Conservation (phyloP, 1,140 invertebrate species). For the Lordiphosa collinella region DNA sequence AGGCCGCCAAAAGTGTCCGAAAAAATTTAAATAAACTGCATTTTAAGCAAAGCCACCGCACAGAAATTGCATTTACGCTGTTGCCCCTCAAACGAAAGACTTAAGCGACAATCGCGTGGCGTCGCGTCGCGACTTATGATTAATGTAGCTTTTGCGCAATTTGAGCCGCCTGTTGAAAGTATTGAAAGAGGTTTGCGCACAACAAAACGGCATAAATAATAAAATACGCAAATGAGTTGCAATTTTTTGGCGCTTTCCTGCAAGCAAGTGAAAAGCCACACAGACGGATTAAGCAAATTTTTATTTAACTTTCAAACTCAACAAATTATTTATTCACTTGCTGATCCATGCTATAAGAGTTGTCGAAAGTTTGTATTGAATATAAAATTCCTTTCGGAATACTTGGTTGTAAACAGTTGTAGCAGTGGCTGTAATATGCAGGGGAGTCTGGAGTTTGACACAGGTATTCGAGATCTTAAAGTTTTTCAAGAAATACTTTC, state of each 20-base stretch:
- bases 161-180: constrained; percentile 47
- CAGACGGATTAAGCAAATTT: no score
- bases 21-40: constrained; percentile 62
- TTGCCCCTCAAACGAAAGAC: constrained; percentile 53
- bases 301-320: no score
- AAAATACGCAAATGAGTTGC: constrained; percentile 66
- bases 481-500: no score
- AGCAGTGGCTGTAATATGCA: no score
- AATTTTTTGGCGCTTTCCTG: constrained; percentile 33
- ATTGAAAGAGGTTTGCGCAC: constrained; percentile 28
- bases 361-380: no score
- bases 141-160: constrained; percentile 67
- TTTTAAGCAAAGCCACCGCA: constrained; percentile 40
- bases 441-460: no score
- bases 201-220: constrained; percentile 16
- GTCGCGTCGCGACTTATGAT: constrained; percentile 30
- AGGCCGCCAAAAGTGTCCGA: constrained; percentile 29
- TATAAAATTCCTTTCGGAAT: no score
- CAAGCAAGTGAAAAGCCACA: constrained; percentile 36
- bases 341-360: no score
- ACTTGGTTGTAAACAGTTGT: no score
- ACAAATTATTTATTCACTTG: no score
- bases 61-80: constrained; percentile 20
- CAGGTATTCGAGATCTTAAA: no score
- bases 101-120: constrained; percentile 58